phyloP scores from a whole-genome alignment of 2,888 invertebrate species.

The Trissolcus brochymenae region DNA sequence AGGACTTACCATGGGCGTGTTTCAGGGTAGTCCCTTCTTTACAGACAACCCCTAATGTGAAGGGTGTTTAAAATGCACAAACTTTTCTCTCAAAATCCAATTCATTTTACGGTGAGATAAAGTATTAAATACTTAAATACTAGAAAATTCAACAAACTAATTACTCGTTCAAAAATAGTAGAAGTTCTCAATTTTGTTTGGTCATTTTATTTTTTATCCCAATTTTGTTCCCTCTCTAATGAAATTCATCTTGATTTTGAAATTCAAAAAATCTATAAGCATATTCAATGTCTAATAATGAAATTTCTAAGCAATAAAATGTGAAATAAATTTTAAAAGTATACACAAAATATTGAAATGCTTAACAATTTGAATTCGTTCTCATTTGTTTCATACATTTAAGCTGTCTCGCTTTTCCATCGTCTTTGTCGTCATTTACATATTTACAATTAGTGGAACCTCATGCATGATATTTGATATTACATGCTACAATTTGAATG shows the following conservation, averaged over 20 bases:
- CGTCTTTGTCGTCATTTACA: too few species aligned
- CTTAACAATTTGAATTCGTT: too few species aligned
- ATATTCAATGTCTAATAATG: too few species aligned
- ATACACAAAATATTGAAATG: too few species aligned
- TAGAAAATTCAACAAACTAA: neutral
- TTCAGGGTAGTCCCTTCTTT: constrained; percentile 48
- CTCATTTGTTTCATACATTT: neutral
- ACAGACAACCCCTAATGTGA: constrained; percentile 53
- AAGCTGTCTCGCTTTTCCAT: constrained; percentile 5
- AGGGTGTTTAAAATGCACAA: constrained; percentile 52
- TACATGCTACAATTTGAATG: constrained; percentile 29
- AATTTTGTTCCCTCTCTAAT: too few species aligned
- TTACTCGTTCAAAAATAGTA: too few species aligned
- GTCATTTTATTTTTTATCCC: too few species aligned
- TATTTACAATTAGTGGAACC: constrained; percentile 42
- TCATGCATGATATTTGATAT: constrained; percentile 41
- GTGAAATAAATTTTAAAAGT: too few species aligned
- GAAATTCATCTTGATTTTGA: too few species aligned
- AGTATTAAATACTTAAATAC: constrained; percentile 8
- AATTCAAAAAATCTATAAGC: too few species aligned
- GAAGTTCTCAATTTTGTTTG: too few species aligned
- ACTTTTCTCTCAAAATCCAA: constrained; percentile 45
- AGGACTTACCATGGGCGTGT: constrained; percentile 46
- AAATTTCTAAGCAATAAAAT: too few species aligned
- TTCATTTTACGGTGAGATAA: constrained; percentile 24